Base-by-base conservation (phyloP, 2,888 invertebrate species). In the Acrobeloides nanus region DNA sequence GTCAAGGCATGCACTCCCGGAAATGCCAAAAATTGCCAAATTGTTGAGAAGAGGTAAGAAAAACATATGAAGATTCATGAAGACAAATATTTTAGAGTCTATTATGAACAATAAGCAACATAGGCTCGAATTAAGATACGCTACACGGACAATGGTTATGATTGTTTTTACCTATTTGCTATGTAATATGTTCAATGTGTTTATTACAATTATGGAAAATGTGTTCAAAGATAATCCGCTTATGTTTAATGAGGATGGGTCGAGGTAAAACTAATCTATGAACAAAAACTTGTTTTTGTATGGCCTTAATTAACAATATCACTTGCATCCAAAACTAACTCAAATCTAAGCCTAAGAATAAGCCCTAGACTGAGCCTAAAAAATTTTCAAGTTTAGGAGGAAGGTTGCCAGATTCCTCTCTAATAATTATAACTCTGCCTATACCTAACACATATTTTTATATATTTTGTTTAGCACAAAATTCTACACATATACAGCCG, bases 141-240 rank as follows among this genome's bases (percentile, higher is more conserved):
- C 64, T 15, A 66, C 66, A 6, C 57, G 64, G 53, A 66, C 65
- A 3, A 66, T 65, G 57, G 62, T 66, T 0, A 57, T 60, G 8
- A 64, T 66, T 24, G 61, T 63, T 0, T 62, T 62, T 10, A 62
- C 66, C 5, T 66, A 66, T 37, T 42, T 66, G 23, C 57, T 59
- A 35, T 66, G 66, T 34, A 61, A 64, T n/a, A 57, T 60, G 1
- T 46, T 66, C n/a, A 62, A 61, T n/a, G 44, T 66, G 10, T 61
- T 66, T 33, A 59, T 66, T 26, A 57, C 59, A 12, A 59, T 66
- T 0, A 43, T 66, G 45, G 66, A 66, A 40, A 62, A 66, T 37
- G 53, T 62, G 8, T 60, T 48, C 52, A 51, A 57, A 21, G 50
- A 61, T n/a, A 66, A 60, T 25, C n/a, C 39, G 2, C 33, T 66